phyloP scores from a whole-genome alignment of 2,888 invertebrate species.

The Drosophila melanosoma region DNA sequence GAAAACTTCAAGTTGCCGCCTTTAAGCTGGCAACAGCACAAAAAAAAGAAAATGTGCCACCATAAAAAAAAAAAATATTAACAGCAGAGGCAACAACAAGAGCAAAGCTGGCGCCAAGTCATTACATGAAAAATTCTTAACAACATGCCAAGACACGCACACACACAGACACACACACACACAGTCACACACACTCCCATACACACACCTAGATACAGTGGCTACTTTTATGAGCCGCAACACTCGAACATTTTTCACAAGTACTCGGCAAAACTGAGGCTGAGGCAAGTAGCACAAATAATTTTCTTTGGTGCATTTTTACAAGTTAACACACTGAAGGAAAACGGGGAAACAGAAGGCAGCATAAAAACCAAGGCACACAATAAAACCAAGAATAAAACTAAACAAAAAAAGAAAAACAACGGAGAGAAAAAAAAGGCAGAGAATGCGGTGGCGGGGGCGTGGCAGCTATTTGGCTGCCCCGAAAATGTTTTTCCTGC shows the following conservation, averaged over 20 bases:
- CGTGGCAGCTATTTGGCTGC: slow-evolving; percentile 45
- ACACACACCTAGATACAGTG: slow-evolving; percentile 37
- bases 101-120: slow-evolving; percentile 71
- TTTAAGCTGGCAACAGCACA: slow-evolving; percentile 41
- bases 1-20: slow-evolving; percentile 52
- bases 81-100: slow-evolving; percentile 27
- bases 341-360: slow-evolving; percentile 14
- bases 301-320: slow-evolving; percentile 61
- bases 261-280: slow-evolving; percentile 29
- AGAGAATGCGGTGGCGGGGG: slow-evolving; percentile 22
- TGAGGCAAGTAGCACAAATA: slow-evolving; percentile 43
- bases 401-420: slow-evolving; percentile 30
- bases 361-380: slow-evolving; percentile 40
- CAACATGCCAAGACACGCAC: slow-evolving; percentile 56
- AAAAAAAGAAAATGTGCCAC: slow-evolving; percentile 43
- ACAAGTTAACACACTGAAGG: slow-evolving; percentile 59
- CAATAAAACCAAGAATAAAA: slow-evolving; percentile 51
- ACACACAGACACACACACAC: slow-evolving; percentile 23
- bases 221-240: slow-evolving; percentile 60
- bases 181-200: background rate
- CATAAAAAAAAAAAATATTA: slow-evolving; percentile 12
- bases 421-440: slow-evolving; percentile 11
- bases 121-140: slow-evolving; percentile 67
- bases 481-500: slow-evolving; percentile 45
- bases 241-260: slow-evolving; percentile 65